Conservation (phyloP, 30 jellyfish, hydroid and myxozoan genomes). For the Sanderia malayensis region DNA sequence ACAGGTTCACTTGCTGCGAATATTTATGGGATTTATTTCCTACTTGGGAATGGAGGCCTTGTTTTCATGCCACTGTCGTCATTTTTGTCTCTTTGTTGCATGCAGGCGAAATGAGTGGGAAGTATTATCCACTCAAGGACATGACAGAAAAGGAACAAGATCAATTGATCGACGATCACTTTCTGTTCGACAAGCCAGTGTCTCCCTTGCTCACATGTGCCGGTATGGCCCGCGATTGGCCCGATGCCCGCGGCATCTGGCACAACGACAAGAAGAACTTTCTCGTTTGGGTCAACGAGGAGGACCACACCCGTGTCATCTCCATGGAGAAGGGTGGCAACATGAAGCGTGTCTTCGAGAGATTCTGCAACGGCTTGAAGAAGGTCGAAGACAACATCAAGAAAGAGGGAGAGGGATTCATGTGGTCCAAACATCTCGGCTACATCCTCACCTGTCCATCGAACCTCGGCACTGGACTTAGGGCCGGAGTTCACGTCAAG, state of each 20-base stretch:
- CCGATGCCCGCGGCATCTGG: constrained; percentile 88
- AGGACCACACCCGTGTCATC: constrained; percentile 68
- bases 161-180: constrained; percentile 61
- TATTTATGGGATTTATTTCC: background rate
- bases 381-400: constrained; percentile 55
- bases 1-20: background rate
- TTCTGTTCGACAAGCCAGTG: constrained; percentile 78
- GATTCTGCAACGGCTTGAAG: constrained; percentile 60
- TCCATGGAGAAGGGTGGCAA: constrained; percentile 71
- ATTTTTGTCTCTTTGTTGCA: background rate
- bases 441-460: constrained; percentile 69
- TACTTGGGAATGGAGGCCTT: too few species aligned
- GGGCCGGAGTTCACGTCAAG: constrained; percentile 74
- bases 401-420: constrained; percentile 39
- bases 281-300: constrained; percentile 61
- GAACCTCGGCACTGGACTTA: constrained; percentile 64
- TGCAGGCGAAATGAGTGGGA: constrained; percentile 56
- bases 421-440: constrained; percentile 67
- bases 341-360: constrained; percentile 58
- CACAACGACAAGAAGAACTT: constrained; percentile 75
- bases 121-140: constrained; percentile 53
- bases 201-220: constrained; percentile 75
- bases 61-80: background rate
- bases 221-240: constrained; percentile 92
- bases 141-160: constrained; percentile 76